Evolutionary conservation across 2,888 invertebrate species (phyloP).

Genomic region (Lithophane socia): DNA sequence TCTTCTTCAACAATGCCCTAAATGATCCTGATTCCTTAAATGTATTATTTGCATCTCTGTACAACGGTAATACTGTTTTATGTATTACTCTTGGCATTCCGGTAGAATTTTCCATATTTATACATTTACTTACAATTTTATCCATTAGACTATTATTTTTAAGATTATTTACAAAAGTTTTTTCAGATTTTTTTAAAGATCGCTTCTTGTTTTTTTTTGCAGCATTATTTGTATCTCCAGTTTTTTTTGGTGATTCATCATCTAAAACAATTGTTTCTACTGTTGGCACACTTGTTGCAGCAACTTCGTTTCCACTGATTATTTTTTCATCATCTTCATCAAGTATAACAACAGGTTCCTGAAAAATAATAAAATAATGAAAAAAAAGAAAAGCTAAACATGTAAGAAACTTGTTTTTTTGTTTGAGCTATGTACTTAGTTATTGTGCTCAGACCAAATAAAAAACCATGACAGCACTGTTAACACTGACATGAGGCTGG

Average conservation of each 20-base stretch:
- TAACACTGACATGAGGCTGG: no score
- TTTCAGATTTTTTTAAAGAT: conserved; percentile 27
- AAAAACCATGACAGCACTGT: no score
- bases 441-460: no score
- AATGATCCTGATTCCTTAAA: conserved; percentile 73
- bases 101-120: conserved; percentile 69
- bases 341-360: conserved; percentile 42
- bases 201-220: not conserved
- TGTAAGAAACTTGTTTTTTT: not conserved
- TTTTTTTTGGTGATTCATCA: conserved; percentile 35
- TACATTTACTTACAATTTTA: conserved; percentile 74
- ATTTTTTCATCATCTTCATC: conserved; percentile 42
- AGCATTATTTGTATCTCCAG: not conserved
- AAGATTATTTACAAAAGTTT: conserved; percentile 44
- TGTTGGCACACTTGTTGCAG: not conserved
- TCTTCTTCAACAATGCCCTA: conserved; percentile 67
- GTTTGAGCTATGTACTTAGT: not conserved
- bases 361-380: not conserved
- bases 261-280: conserved; percentile 49
- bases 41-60: conserved; percentile 63
- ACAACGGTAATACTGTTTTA: conserved; percentile 72
- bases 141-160: conserved; percentile 70
- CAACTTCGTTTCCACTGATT: not conserved
- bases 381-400: not conserved
- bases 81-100: conserved; percentile 77